Evolutionary conservation across 2,797 vertebrate species (phyloP).

Genomic region (Helostoma temminkii): DNA sequence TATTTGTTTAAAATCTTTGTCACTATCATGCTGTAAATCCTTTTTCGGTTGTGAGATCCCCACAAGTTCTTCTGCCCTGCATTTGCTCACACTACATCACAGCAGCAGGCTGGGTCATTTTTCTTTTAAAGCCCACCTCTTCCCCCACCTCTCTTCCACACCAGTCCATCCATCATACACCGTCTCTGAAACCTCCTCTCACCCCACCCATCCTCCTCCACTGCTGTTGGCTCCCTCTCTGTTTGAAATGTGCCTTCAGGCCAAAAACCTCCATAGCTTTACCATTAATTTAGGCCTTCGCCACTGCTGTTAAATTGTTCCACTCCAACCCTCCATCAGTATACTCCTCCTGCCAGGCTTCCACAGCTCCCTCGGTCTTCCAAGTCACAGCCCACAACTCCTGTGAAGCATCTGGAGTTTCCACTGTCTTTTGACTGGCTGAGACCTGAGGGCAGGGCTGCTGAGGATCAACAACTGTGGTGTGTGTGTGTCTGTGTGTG

Average conservation of each 20-base stretch:
- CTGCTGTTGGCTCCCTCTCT: conserved; percentile 41
- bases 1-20: conserved; percentile 27
- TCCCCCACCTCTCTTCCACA: conserved; percentile 52
- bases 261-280: conserved; percentile 44
- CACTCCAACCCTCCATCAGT: conserved; percentile 57
- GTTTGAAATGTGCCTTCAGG: conserved; percentile 34
- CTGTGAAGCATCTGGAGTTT: conserved; percentile 81
- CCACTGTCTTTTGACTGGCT: conserved; percentile 66
- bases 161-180: conserved; percentile 81
- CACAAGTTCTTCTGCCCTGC: conserved; percentile 63
- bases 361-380: conserved; percentile 40
- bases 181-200: conserved; percentile 63
- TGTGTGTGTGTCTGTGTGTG: conserved; percentile 35
- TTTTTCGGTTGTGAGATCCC: conserved; percentile 70
- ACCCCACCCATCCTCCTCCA: conserved; percentile 45
- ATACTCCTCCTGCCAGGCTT: conserved; percentile 54
- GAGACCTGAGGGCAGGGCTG: conserved; percentile 75
- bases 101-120: conserved; percentile 71
- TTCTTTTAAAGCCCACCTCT: conserved; percentile 71
- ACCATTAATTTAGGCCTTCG: conserved; percentile 62
- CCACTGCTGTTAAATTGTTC: conserved; percentile 62
- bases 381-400: conserved; percentile 69
- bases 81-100: conserved; percentile 59
- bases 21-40: conserved; percentile 17
- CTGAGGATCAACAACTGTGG: conserved; percentile 59